phyloP scores from a whole-genome alignment of 2,888 invertebrate species.

The Drosophila basisetae region DNA sequence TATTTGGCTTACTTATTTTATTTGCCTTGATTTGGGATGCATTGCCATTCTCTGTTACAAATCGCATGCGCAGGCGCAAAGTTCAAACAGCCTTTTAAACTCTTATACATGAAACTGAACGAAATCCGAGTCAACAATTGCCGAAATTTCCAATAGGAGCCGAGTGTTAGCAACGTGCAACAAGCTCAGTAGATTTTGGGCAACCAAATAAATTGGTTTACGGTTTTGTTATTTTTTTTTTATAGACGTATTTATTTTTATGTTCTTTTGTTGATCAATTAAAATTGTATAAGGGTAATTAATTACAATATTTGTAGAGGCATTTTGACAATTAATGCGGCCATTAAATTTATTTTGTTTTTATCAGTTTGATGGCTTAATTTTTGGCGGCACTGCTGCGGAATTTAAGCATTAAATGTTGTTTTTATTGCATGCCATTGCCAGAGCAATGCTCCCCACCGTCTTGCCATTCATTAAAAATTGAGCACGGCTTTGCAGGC shows the following conservation, averaged over 20 bases:
- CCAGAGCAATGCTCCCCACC: constrained; percentile 25
- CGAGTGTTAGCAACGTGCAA: constrained; percentile 14
- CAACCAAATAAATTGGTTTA: constrained; percentile 49
- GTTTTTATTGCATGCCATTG: constrained; percentile 43
- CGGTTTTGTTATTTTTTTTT: background rate
- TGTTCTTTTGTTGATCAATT: constrained; percentile 22
- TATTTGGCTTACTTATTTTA: constrained; percentile 4
- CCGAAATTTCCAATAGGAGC: constrained; percentile 16
- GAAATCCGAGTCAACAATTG: constrained; percentile 21
- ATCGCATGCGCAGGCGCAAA: constrained; percentile 47
- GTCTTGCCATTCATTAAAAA: constrained; percentile 54
- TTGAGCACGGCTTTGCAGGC: constrained; percentile 38
- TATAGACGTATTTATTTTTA: background rate
- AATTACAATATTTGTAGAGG: constrained; percentile 31
- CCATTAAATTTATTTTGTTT: constrained; percentile 22
- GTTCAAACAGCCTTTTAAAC: constrained; percentile 16
- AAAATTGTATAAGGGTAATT: constrained; percentile 37
- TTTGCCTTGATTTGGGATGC: background rate
- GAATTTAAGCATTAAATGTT: constrained; percentile 26
- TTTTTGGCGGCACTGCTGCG: constrained; percentile 4
- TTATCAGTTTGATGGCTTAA: constrained; percentile 25
- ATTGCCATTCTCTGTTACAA: background rate
- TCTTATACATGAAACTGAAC: constrained; percentile 44
- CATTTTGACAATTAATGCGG: constrained; percentile 30
- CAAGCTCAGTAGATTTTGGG: constrained; percentile 42